These are phyloP conservation scores for Chaetodon trifasciatus DNA, from an alignment of 2,797 vertebrate species.

Conservation along the genomic window DNA sequence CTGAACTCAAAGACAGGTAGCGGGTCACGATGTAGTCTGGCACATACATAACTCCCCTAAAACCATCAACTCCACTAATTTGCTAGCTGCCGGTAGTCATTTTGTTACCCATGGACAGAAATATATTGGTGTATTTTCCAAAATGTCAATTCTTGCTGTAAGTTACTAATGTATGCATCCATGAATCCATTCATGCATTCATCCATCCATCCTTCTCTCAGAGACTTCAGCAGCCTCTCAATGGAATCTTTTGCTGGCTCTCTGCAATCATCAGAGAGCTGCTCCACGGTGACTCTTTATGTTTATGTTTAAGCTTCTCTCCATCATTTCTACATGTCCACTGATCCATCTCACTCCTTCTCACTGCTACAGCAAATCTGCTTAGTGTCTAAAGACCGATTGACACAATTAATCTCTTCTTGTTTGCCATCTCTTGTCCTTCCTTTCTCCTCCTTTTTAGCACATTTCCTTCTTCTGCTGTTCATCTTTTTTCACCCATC, in stretches of 20 bases:
- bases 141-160: too few species aligned
- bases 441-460: not conserved
- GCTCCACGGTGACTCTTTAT: conserved; percentile 52
- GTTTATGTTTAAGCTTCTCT: conserved; percentile 67
- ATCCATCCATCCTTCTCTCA: not conserved
- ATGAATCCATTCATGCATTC: too few species aligned
- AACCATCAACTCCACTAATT: not conserved
- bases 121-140: too few species aligned
- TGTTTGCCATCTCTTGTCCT: conserved; percentile 11
- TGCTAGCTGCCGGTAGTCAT: too few species aligned
- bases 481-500: not conserved
- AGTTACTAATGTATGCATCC: too few species aligned
- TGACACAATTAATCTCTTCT: conserved; percentile 28
- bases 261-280: conserved; percentile 42
- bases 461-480: not conserved
- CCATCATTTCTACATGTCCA: conserved; percentile 59
- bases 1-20: not conserved
- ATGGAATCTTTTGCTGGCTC: conserved; percentile 34
- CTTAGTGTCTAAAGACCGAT: conserved; percentile 39
- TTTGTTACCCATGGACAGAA: too few species aligned
- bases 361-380: conserved; percentile 44
- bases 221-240: conserved; percentile 28
- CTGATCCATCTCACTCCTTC: conserved; percentile 51
- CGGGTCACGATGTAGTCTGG: not conserved
- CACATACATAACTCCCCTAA: not conserved